phyloP scores from a whole-genome alignment of 1,140 invertebrate species.

The Stratiolaelaps scimitus region DNA sequence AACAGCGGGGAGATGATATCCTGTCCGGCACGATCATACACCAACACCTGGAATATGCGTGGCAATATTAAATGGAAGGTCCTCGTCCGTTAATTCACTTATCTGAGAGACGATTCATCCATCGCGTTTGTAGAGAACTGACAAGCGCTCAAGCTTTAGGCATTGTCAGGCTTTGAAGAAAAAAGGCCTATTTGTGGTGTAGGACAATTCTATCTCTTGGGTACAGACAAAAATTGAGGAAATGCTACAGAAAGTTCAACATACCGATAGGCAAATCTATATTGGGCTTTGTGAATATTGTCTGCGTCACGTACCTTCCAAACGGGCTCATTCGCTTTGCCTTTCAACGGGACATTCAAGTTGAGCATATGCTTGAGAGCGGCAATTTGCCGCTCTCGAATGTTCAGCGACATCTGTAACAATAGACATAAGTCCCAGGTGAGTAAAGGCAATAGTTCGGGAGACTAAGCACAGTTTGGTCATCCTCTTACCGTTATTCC shows the following conservation, averaged over 20 bases:
- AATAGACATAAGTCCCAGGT: neutral
- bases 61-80: conserved; percentile 16
- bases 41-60: conserved; percentile 50
- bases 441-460: too few relatives aligned
- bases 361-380: conserved; percentile 34
- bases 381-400: conserved; percentile 28
- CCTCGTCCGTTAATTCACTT: neutral
- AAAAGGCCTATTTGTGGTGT: too few relatives aligned
- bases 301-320: conserved; percentile 32
- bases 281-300: too few relatives aligned
- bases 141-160: neutral
- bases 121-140: too few relatives aligned
- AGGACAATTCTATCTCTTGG: too few relatives aligned
- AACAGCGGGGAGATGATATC: conserved; percentile 96
- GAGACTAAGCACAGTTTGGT: too few relatives aligned
- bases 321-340: conserved; percentile 33
- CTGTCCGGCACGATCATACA: conserved; percentile 90
- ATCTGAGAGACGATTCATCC: too few relatives aligned
- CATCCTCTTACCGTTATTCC: too few relatives aligned
- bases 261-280: too few relatives aligned
- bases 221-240: too few relatives aligned
- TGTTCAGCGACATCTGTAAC: conserved; percentile 17
- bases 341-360: conserved; percentile 31
- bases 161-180: too few relatives aligned
- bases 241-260: too few relatives aligned